Evolutionary conservation across 2,797 vertebrate genomes (phyloP).

Genomic region (Molossus molossus): DNA sequence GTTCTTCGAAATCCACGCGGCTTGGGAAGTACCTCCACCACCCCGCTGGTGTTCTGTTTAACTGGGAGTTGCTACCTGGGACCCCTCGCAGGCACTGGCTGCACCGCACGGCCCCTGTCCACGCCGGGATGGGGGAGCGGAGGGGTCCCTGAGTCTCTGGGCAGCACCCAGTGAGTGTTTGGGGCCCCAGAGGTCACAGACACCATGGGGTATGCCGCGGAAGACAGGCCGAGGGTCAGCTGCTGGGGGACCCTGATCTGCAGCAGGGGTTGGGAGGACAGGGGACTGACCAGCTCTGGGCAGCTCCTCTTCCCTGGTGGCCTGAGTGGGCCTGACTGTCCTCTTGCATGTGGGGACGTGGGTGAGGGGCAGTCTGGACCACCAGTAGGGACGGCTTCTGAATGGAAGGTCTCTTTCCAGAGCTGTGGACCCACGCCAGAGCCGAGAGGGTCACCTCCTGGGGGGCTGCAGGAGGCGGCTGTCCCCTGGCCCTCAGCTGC

Average conservation of each 20-base stretch:
- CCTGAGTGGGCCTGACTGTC: background rate
- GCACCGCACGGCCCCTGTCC: background rate
- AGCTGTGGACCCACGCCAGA: background rate
- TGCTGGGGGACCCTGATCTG: accelerated
- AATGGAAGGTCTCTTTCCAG: background rate
- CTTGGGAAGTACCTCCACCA: accelerated
- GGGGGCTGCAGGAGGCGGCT: background rate
- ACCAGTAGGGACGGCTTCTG: background rate
- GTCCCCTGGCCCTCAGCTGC: background rate
- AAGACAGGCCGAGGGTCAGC: background rate
- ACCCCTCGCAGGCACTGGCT: accelerated
- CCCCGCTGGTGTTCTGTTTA: accelerated
- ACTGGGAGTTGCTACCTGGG: accelerated
- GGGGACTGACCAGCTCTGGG: background rate
- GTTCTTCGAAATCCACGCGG: background rate
- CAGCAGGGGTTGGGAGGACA: too few species aligned
- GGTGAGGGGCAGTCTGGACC: background rate
- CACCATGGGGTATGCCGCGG: too few species aligned
- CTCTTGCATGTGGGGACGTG: background rate
- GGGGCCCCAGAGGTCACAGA: background rate
- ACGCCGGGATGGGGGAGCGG: background rate
- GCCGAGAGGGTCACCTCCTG: background rate
- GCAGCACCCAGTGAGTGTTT: background rate
- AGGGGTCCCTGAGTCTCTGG: accelerated
- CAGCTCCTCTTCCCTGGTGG: background rate